Evolutionary conservation across 2,888 invertebrate genomes (phyloP), one percentile per base, ranked within the genome.

Genomic region (Conus canariensis): DNA sequence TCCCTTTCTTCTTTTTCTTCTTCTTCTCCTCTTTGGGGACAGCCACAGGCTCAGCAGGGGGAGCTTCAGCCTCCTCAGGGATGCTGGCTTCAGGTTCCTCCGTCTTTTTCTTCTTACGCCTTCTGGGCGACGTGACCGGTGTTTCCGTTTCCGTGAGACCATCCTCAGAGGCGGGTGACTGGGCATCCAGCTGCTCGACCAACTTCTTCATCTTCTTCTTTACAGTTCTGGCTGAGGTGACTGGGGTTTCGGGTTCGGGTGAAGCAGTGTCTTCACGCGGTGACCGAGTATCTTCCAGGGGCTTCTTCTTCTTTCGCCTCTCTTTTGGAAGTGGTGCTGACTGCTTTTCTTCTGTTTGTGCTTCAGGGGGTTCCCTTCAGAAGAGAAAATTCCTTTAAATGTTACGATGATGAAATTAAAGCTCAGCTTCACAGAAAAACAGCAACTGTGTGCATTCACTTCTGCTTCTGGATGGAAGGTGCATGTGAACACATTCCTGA

Each of bases 191-290:
- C 22, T 58, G 56, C 30, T 88, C 88, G 59, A 67, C 88, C 56
- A 83, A 22, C 64, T 88, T 88, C 91, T 87, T 90, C 90, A 58
- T 90, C 85, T 67, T 93, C 92, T 91, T 93, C 92, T 90, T 92
- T 91, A 89, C 88, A 88, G 67, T 91, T 86, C 89, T 92, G 90
- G 64, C 64, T 6, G 87, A 87, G 58, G 85, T 64, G 10, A 87
- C 58, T 0, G 86, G 67, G 59, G 90, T 90, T 82, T 92, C 93
- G 83, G 90, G 91, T 82, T 93, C 91, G 67, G 93, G 93, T 90
- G 93, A 92, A 90, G 93, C 92, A 56, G 92, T 90, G 56, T 92
- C 91, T 85, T 94, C 93, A n/a, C 92, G 56, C n/a, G 87, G 90
- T 45, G 90, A 90, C 60, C 88, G 83, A 67, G 92, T 91, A 89